Base-by-base conservation (phyloP, 92 coral and sea anemone genomes). In the Epizoanthus illoricatus region DNA sequence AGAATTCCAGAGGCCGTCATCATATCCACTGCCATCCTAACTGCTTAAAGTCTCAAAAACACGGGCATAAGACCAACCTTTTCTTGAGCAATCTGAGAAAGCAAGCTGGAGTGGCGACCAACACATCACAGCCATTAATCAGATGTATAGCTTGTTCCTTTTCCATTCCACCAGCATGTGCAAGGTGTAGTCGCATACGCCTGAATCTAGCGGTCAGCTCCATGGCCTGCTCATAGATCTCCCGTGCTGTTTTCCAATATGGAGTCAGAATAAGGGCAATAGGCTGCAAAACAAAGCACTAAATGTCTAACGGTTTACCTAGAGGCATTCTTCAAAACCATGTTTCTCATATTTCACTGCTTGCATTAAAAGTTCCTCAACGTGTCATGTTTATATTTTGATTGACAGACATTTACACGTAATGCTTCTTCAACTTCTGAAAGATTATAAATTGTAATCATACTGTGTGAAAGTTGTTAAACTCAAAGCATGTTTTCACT, bases 91-190 rank as follows among this genome's bases (percentile, higher is more conserved):
- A 79, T 66, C 98, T 93, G 21, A 93, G 85, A 40, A 95, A 88
- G 79, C 98, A 93, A 20, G 98, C 92, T 5, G 92, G 92, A 15
- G 98, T 93, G 5, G 98, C 98, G 19, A 95, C 87, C 36, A 95
- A 86, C 23, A 95, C 85, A 71, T 95, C 98, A 79, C 98, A 93
- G 63, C 98, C 98, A 86, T 95, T 95, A 23, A 95, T 71, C 65
- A 95, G 76, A 12, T 89, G 87, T 7, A 92, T 71, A 20, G 89
- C 81, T 55, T 88, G 90, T 59, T 91, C 94, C 40, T 93, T 91
- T 67, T 95, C 98, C 6, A 93, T 92, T 23, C 98, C 98, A 4
- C 92, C 96, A 8, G 92, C 96, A 85, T 82, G 88, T 57, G 91
- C 85, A 62, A 93, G 71, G 71, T 91, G 90, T 8, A 88, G 87